Base-by-base conservation (phyloP, 2,888 invertebrate genomes). In the Halocaridina rubra region DNA sequence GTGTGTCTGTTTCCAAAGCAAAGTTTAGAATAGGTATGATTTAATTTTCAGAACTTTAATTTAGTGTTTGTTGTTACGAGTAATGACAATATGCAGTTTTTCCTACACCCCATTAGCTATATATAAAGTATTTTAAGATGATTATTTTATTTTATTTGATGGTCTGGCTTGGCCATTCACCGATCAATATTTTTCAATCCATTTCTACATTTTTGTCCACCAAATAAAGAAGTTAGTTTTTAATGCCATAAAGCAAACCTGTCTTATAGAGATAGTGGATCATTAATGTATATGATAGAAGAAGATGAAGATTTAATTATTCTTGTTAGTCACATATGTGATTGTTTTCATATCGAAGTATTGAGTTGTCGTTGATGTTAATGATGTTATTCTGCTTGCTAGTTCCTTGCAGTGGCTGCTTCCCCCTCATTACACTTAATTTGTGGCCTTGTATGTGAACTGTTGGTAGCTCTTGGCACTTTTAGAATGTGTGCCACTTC, bases 361-460 rank as follows among this genome's bases (percentile, higher is more conserved):
- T 80, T 64, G 72, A 78, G 27, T 84, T 78, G 80, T 59, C 39
- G 78, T 61, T 84, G 82, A 84, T 84, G 82, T 84, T 77, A 81
- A 46, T 76, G 19, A 53, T 53, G 53, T 53, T 53, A 69, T 71
- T 82, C 74, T 84, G 82, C 82, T 84, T 84, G 82, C 78, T 84
- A 84, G 82, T 84, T 84, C 82, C 82, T 84, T 77, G 19, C 53
- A n/a, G 78, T 57, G 77, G 78, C 78, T 77, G 82, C 82, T 71
- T 77, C 82, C 78, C 78, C 72, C 80, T 74, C 82, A 59, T 71
- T 82, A 71, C 77, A 77, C 77, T 78, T 84, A 78, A 84, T 57
- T 69, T 84, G 82, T 84, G 82, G 82, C 82, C 82, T 84, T 84
- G 72, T 84, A 72, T 84, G 75, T 84, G 74, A 84, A 78, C 69